phyloP scores from a whole-genome alignment of 1,140 invertebrate genomes.

The Philaenus spumarius region DNA sequence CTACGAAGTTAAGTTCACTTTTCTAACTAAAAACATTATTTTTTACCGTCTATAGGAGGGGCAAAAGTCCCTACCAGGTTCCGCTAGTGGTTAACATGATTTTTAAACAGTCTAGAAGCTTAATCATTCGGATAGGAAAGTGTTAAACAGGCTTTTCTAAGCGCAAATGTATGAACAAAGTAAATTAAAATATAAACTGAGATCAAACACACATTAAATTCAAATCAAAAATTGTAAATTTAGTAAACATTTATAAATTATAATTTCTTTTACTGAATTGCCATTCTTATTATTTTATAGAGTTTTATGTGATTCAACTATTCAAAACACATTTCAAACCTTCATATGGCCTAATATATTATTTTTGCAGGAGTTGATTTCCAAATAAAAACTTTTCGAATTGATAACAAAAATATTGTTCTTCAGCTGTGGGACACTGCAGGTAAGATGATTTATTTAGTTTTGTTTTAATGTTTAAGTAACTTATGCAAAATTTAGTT shows the following conservation, averaged over 20 bases:
- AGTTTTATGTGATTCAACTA: background rate
- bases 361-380: slow-evolving; percentile 54
- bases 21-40: too few relatives aligned
- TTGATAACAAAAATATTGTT: slow-evolving; percentile 52
- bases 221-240: background rate
- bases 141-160: too few relatives aligned
- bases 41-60: too few relatives aligned
- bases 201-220: background rate
- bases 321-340: background rate
- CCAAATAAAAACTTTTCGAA: slow-evolving; percentile 52
- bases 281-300: background rate
- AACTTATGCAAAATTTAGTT: too few relatives aligned
- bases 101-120: too few relatives aligned
- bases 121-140: too few relatives aligned
- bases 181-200: background rate
- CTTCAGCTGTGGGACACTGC: slow-evolving; percentile 61
- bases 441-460: slow-evolving; percentile 34
- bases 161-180: too few relatives aligned
- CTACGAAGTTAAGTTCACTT: too few relatives aligned
- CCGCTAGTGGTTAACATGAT: too few relatives aligned
- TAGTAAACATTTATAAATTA: background rate
- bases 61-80: too few relatives aligned
- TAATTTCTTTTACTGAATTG: background rate
- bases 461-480: too few relatives aligned
- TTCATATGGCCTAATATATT: background rate